Evolutionary conservation across 2,113 vertebrate species (phyloP).

Genomic region (Callochromis pleurospilus): DNA sequence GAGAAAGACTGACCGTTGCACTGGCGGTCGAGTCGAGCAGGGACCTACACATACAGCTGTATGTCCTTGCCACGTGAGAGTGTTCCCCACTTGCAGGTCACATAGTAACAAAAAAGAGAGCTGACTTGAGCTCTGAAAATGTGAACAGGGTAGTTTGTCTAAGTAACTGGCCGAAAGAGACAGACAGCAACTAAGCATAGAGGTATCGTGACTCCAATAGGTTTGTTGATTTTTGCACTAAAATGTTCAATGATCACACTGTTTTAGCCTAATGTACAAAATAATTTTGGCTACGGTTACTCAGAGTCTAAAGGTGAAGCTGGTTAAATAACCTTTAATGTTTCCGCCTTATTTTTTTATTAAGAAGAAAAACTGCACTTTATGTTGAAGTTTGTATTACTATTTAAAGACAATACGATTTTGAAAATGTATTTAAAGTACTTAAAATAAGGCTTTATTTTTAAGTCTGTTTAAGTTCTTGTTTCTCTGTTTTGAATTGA

Average conservation of each 20-base stretch:
- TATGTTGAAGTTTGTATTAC: background rate
- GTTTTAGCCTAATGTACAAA: background rate
- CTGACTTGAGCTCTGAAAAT: too few species aligned
- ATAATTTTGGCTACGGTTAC: background rate
- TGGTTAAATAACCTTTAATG: background rate
- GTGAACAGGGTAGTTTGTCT: background rate
- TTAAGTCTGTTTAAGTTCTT: background rate
- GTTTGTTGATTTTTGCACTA: background rate
- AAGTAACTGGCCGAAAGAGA: background rate
- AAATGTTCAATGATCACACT: background rate
- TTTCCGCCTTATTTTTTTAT: background rate
- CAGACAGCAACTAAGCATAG: background rate
- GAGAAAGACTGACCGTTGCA: background rate
- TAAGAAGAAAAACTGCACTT: background rate
- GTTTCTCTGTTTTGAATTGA: background rate
- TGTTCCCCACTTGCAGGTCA: background rate
- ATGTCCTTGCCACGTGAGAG: background rate
- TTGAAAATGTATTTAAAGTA: background rate
- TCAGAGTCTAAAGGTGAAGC: background rate
- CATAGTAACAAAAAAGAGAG: background rate
- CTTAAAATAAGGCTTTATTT: background rate
- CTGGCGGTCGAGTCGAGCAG: background rate
- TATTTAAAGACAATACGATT: background rate
- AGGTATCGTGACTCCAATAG: background rate
- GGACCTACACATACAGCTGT: rapidly evolving